Percentiles rank a stretch among this genome's conserved stretches.
These are phyloP conservation scores for Etia nguti DNA, from an alignment of 2,113 vertebrate genomes.

Conservation along the genomic window DNA sequence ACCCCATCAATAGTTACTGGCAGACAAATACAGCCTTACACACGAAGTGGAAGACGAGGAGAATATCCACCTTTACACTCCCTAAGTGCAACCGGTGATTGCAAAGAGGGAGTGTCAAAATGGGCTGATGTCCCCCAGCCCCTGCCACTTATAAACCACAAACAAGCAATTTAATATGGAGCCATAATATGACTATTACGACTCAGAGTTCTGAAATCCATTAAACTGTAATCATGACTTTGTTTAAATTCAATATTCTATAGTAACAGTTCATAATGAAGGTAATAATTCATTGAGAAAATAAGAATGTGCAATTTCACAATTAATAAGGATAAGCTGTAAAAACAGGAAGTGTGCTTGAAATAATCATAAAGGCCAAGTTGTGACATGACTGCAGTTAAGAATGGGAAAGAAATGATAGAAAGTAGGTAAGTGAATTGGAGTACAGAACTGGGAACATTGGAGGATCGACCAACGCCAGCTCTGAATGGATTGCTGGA, in stretches of 20 bases:
- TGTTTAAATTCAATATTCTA: background rate
- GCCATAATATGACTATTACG: background rate
- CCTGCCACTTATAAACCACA: background rate
- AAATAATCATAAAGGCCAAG: background rate
- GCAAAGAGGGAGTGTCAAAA: background rate
- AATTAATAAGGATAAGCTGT: background rate
- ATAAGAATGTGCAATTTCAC: background rate
- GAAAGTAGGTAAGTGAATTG: accelerated
- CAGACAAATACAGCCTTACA: background rate
- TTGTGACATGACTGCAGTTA: background rate
- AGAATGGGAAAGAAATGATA: background rate
- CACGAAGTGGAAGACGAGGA: accelerated
- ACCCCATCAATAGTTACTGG: background rate
- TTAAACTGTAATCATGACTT: background rate
- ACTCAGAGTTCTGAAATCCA: background rate
- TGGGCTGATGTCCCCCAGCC: background rate
- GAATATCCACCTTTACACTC: background rate
- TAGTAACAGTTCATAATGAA: background rate
- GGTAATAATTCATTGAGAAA: background rate
- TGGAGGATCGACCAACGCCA: background rate
- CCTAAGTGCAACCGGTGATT: background rate
- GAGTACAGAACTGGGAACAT: background rate
- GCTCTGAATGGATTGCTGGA: background rate
- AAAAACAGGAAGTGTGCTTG: background rate
- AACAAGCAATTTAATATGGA: background rate